phyloP scores from a whole-genome alignment of 2,888 invertebrate species.

The Apamea crenata region DNA sequence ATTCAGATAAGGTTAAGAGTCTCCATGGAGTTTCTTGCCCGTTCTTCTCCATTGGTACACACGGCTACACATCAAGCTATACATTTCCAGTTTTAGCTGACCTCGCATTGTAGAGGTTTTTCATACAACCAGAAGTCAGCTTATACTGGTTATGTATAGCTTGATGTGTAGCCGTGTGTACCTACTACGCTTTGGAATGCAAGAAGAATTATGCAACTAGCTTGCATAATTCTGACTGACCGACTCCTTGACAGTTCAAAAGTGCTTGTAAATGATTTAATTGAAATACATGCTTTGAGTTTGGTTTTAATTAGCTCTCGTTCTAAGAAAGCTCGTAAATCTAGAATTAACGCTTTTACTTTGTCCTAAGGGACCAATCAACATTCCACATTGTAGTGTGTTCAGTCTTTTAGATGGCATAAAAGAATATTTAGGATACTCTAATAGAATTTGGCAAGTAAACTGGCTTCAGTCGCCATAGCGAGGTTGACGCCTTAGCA shows the following conservation, averaged over 20 bases:
- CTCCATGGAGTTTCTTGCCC: background rate
- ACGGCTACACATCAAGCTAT: too few species aligned
- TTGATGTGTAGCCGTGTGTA: too few species aligned
- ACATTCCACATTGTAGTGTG: background rate
- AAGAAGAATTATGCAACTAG: too few species aligned
- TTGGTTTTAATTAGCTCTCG: background rate
- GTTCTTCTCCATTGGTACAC: background rate
- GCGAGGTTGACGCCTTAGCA: background rate
- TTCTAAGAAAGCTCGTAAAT: conserved; percentile 22
- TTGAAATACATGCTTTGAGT: background rate
- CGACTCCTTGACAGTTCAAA: background rate
- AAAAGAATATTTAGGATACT: background rate
- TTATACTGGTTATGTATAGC: too few species aligned
- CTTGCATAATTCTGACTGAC: background rate
- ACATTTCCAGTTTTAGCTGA: too few species aligned
- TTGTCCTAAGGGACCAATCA: background rate
- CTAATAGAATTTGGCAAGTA: background rate
- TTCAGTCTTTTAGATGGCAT: background rate
- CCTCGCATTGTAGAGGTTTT: too few species aligned
- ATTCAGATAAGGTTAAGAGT: background rate
- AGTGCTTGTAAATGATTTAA: background rate
- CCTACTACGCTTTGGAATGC: background rate
- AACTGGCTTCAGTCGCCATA: background rate
- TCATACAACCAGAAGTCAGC: too few species aligned
- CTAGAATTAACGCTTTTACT: background rate